Evolutionary conservation across 2,113 vertebrate species (phyloP).

Genomic region (Callocephalon fimbriatum): DNA sequence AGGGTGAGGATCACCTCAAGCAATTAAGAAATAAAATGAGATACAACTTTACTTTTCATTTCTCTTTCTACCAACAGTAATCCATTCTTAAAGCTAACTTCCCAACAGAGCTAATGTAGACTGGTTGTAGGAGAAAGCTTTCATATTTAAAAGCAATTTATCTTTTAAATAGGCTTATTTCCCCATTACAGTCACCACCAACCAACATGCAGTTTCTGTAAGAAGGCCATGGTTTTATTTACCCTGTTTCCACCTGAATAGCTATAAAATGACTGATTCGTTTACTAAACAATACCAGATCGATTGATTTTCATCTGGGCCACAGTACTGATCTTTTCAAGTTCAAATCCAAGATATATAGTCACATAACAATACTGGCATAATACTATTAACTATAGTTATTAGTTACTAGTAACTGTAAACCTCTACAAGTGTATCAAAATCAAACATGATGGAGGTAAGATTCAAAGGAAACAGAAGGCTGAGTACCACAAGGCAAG

Average conservation of each 20-base stretch:
- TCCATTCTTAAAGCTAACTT: not conserved
- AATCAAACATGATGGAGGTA: not conserved
- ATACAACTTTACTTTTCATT: not conserved
- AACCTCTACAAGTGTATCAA: not conserved
- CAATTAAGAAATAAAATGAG: not conserved
- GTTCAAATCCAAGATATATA: not conserved
- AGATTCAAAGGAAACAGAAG: not conserved
- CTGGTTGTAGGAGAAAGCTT: not conserved
- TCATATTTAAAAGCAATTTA: not conserved
- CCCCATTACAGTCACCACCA: not conserved
- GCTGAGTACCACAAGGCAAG: not conserved
- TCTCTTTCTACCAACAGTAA: not conserved
- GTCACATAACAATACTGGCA: fast-evolving
- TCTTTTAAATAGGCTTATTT: not conserved
- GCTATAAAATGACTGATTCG: not conserved
- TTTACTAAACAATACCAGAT: not conserved
- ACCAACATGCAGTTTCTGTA: not conserved
- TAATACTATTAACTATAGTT: not conserved
- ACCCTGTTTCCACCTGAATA: not conserved
- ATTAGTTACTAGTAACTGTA: not conserved
- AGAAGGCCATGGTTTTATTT: not conserved
- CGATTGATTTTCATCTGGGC: not conserved
- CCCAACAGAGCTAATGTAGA: not conserved
- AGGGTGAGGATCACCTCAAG: not conserved
- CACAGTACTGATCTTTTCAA: not conserved